Percentiles rank a stretch among this genome's conserved stretches.
These are phyloP conservation scores for Brevimyrus niger DNA, from an alignment of 2,113 vertebrate genomes.

Conservation along the genomic window DNA sequence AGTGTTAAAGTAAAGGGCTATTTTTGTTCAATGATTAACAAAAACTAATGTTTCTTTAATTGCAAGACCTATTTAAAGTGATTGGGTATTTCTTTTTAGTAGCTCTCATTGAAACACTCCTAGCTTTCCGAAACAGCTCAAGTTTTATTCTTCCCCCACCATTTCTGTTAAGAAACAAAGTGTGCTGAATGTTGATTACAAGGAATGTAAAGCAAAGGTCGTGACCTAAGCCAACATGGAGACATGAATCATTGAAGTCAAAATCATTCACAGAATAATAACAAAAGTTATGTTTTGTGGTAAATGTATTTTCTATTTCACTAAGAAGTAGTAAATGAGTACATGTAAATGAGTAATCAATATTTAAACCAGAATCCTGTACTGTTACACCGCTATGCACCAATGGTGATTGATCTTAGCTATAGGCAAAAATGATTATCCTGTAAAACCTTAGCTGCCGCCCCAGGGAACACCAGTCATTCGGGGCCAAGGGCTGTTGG, in stretches of 20 bases:
- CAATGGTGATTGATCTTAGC: not conserved
- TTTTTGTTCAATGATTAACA: not conserved
- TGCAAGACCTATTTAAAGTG: not conserved
- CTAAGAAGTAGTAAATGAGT: not conserved
- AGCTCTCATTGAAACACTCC: not conserved
- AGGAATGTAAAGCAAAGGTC: not conserved
- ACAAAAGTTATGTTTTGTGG: not conserved
- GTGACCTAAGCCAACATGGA: not conserved
- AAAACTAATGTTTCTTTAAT: not conserved
- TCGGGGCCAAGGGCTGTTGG: not conserved
- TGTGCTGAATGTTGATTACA: not conserved
- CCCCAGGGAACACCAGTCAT: not conserved
- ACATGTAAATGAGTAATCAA: not conserved
- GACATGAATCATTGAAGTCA: not conserved
- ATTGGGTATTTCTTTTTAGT: not conserved
- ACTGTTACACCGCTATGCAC: not conserved
- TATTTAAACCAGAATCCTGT: not conserved
- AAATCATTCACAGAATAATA: not conserved
- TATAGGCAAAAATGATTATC: not conserved
- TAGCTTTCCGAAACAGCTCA: not conserved
- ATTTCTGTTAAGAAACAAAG: not conserved
- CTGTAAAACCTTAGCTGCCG: not conserved
- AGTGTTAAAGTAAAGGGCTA: not conserved
- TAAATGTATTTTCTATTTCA: not conserved
- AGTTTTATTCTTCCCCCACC: not conserved